Base-by-base conservation (phyloP, 2,797 vertebrate genomes). In the Platyrinchus mystaceus region DNA sequence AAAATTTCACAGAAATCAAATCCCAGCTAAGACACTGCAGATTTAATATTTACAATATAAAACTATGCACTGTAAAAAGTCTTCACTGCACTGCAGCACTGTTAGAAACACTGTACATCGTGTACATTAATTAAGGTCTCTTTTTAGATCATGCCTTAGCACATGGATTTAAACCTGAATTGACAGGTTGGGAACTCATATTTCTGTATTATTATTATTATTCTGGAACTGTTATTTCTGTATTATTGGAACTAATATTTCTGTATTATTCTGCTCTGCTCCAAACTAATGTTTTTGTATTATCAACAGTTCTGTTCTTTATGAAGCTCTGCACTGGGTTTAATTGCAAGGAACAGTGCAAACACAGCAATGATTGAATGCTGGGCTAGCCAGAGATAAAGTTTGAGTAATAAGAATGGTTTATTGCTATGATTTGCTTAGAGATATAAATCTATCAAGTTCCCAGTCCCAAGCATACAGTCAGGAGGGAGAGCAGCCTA, bases 401-500 rank as follows among this genome's bases (percentile, higher is more conserved):
- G 64, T 93, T 62, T 23, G 71, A 84, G 91, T 76, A 87, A 93
- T 95, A 95, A 84, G 82, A 92, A 93, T 90, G 58, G 75, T 97
- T 97, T 92, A 95, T 84, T 60, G 73, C 73, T 49, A 47, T 0
- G 14, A 81, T 93, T 95, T 94, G 90, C 87, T 87, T 70, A 43
- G 78, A 83, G 66, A 87, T 47, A 80, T 95, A 97, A 97, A 97
- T 96, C 94, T 87, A 92, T 94, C 93, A 90, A 79, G 90, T 97
- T 96, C 91, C 63, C 86, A 88, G 78, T 77, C 87, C 67, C 83
- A 70, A 75, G 75, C 60, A 75, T 13, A 81, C 32, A 93, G 76
- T 90, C 86, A 81, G 96, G 68, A 92, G 86, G 92, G 95, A 84
- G 56, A 46, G 83, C 80, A 66, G 53, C 34, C 84, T 58, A 36